These are phyloP conservation scores for Apodemia hepburni DNA, from an alignment of 2,888 invertebrate genomes.

Conservation along the genomic window DNA sequence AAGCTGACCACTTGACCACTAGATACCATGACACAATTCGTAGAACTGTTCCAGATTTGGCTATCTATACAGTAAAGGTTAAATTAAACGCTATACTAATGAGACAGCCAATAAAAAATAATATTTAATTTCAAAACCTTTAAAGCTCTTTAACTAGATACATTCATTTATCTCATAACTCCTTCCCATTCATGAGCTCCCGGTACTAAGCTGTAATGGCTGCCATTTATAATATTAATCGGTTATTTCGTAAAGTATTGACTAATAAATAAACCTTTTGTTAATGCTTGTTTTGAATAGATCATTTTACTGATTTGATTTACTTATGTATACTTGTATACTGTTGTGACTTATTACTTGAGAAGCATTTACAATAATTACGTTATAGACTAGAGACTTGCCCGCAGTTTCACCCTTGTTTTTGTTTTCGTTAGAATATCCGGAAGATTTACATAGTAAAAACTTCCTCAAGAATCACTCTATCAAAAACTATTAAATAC, in stretches of 20 bases:
- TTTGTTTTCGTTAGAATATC: too few relatives aligned
- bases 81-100: background rate
- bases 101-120: background rate
- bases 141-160: conserved; percentile 10
- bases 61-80: too few relatives aligned
- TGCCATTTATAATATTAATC: conserved; percentile 68
- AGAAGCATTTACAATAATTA: too few relatives aligned
- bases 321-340: background rate
- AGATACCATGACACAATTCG: too few relatives aligned
- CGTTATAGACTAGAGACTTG: too few relatives aligned
- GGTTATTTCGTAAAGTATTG: conserved; percentile 59
- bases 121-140: background rate
- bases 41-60: too few relatives aligned
- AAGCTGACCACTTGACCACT: too few relatives aligned
- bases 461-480: too few relatives aligned
- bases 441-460: too few relatives aligned
- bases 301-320: conserved; percentile 12
- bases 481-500: too few relatives aligned
- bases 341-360: too few relatives aligned
- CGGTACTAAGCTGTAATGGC: conserved; percentile 54
- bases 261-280: conserved; percentile 52
- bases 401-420: too few relatives aligned
- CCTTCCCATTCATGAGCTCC: conserved; percentile 46
- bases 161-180: conserved; percentile 40
- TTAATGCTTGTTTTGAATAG: conserved; percentile 4